A percentile compares a stretch with the other conserved stretches of the same genome.
Conservation (phyloP, 2,888 invertebrate species). For the Amiota communis region DNA sequence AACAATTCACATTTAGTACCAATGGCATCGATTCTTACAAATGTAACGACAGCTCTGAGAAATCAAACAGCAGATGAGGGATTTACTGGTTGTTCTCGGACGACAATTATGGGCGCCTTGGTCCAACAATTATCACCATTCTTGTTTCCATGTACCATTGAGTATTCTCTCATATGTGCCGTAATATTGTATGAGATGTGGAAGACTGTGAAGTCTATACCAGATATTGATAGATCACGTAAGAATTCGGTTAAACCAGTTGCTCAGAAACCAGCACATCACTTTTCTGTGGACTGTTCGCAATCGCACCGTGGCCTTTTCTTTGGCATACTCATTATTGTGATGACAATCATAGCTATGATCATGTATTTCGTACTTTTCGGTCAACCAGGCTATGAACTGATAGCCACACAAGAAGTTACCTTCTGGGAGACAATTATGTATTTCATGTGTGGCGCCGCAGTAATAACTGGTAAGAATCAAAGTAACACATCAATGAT, state of each 20-base stretch:
- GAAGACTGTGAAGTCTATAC: slow-evolving; percentile 83
- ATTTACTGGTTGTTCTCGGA: slow-evolving; percentile 75
- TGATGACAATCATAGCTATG: slow-evolving; percentile 87
- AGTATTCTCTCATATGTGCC: slow-evolving; percentile 92
- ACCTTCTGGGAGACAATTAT: slow-evolving; percentile 84
- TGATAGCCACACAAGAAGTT: slow-evolving; percentile 82
- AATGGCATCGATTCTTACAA: slow-evolving; percentile 40
- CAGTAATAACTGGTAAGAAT: slow-evolving; percentile 74
- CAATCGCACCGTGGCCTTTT: slow-evolving; percentile 87
- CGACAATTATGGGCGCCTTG: slow-evolving; percentile 82
- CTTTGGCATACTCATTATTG: slow-evolving; percentile 83
- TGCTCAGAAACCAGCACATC: slow-evolving; percentile 74
- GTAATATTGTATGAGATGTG: slow-evolving; percentile 93
- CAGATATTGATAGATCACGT: slow-evolving; percentile 74
- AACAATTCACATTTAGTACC: slow-evolving; percentile 41
- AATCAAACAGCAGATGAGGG: slow-evolving; percentile 39
- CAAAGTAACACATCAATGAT: background rate
- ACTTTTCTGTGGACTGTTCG: slow-evolving; percentile 88
- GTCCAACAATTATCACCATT: slow-evolving; percentile 84
- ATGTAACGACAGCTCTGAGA: slow-evolving; percentile 62
- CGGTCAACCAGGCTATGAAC: slow-evolving; percentile 77
- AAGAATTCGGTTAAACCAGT: slow-evolving; percentile 69
- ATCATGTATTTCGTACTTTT: slow-evolving; percentile 92
- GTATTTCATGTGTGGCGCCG: slow-evolving; percentile 80
- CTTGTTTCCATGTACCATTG: slow-evolving; percentile 90